Conservation (phyloP, 2,888 invertebrate species). For the Hedychridium roseum region DNA sequence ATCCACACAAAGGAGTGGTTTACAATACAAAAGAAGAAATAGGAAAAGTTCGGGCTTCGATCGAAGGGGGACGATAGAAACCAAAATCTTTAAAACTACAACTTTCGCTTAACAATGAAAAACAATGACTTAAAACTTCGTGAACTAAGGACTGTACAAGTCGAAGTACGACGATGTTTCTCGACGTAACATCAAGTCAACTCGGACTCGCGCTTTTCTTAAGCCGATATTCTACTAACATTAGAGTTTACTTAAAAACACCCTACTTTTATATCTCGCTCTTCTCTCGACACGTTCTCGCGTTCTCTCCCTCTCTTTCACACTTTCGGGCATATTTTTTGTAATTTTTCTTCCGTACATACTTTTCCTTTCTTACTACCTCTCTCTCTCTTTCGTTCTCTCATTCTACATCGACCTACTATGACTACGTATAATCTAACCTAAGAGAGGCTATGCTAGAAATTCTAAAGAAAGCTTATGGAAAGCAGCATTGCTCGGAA, state of each 20-base stretch:
- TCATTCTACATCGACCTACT: slow-evolving; percentile 33
- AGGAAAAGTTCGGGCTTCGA: not conserved
- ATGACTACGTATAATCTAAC: slow-evolving; percentile 41
- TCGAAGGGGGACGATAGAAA: slow-evolving; percentile 18
- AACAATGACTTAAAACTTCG: slow-evolving; percentile 58
- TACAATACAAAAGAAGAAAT: slow-evolving; percentile 16
- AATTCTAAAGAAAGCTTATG: slow-evolving; percentile 54
- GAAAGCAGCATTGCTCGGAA: slow-evolving; percentile 51
- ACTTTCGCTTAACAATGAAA: slow-evolving; percentile 52
- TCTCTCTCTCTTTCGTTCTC: slow-evolving; percentile 17
- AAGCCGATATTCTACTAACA: slow-evolving; percentile 55
- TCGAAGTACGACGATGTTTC: slow-evolving; percentile 53
- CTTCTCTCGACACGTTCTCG: slow-evolving; percentile 25
- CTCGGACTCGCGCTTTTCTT: slow-evolving; percentile 41
- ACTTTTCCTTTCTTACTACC: slow-evolving; percentile 15
- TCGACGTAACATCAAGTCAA: slow-evolving; percentile 42
- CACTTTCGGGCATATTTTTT: slow-evolving; percentile 9
- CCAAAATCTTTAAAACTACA: slow-evolving; percentile 36
- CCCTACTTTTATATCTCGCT: slow-evolving; percentile 44
- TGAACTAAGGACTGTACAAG: slow-evolving; percentile 58
- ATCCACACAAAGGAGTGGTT: slow-evolving; percentile 17
- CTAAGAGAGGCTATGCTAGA: slow-evolving; percentile 50
- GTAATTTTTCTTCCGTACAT: slow-evolving; percentile 23
- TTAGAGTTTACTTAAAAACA: slow-evolving; percentile 59
- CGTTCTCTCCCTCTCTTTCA: slow-evolving; percentile 21